Evolutionary conservation across 2,888 invertebrate species (phyloP).

Genomic region (Dioctria rufipes): DNA sequence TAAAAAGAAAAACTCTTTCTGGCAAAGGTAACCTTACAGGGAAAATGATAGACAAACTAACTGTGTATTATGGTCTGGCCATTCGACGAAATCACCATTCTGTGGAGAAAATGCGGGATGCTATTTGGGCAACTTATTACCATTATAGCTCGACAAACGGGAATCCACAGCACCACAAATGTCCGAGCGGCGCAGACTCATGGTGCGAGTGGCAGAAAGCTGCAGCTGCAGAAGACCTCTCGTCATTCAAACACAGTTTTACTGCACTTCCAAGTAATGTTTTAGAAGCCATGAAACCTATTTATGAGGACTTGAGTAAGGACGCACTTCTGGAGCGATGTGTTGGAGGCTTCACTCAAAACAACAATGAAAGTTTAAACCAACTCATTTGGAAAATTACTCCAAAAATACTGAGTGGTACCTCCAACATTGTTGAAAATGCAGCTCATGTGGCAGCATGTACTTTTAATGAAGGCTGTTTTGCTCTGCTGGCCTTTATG

Average conservation of each 20-base stretch:
- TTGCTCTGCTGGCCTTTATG: background rate
- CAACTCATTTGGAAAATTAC: conserved; percentile 3
- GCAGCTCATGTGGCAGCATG: background rate
- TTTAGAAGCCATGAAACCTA: background rate
- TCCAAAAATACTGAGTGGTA: too few species aligned
- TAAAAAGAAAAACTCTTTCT: conserved; percentile 33
- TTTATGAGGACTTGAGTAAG: conserved; percentile 14
- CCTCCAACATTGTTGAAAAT: background rate
- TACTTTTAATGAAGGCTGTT: background rate
- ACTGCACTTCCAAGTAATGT: background rate
- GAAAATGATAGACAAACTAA: conserved; percentile 61
- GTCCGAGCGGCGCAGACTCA: conserved; percentile 57
- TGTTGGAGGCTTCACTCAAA: too few species aligned
- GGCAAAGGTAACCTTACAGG: conserved; percentile 56
- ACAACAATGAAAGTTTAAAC: conserved; percentile 17
- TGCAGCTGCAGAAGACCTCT: background rate
- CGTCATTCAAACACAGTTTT: background rate
- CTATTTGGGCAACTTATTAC: conserved; percentile 63
- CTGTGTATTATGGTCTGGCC: conserved; percentile 63
- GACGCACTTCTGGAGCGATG: background rate
- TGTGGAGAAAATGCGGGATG: conserved; percentile 62
- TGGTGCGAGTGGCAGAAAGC: background rate
- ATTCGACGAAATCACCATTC: conserved; percentile 62
- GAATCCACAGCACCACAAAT: conserved; percentile 63
- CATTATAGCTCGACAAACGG: conserved; percentile 63